Percentiles rank a stretch among this genome's conserved stretches.
These are phyloP conservation scores for Pachycephala philippinensis DNA, from an alignment of 2,113 vertebrate species.

Conservation along the genomic window DNA sequence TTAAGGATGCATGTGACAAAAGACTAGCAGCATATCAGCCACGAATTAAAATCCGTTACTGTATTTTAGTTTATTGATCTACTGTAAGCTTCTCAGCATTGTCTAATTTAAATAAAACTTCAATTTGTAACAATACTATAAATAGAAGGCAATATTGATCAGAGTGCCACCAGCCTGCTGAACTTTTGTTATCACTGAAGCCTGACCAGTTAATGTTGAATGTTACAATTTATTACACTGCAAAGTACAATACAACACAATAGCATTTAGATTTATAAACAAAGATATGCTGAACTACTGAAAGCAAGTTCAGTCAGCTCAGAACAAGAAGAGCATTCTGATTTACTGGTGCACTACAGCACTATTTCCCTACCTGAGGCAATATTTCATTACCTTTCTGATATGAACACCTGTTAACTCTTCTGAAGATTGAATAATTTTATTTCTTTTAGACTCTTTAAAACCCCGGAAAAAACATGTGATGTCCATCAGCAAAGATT, in stretches of 20 bases:
- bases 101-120: conserved; percentile 81
- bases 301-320: not conserved
- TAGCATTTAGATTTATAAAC: conserved; percentile 51
- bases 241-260: conserved; percentile 46
- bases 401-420: not conserved
- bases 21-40: conserved; percentile 18
- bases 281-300: conserved; percentile 24
- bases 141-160: conserved; percentile 77
- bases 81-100: conserved; percentile 50
- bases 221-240: conserved; percentile 70
- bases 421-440: conserved; percentile 1
- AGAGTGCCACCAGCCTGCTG: conserved; percentile 52
- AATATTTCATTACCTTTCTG: not conserved
- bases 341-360: not conserved
- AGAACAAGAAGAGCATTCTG: not conserved
- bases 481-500: conserved; percentile 14
- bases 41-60: conserved; percentile 69
- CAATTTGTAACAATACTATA: conserved; percentile 78
- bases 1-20: conserved; percentile 28
- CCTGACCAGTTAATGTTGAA: conserved; percentile 71
- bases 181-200: conserved; percentile 74
- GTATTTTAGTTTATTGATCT: conserved; percentile 73
- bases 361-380: not conserved
- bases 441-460: not conserved
- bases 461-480: conserved; percentile 12